Base-by-base conservation (phyloP, 1,140 invertebrate species). In the Dufourea novaeangliae region DNA sequence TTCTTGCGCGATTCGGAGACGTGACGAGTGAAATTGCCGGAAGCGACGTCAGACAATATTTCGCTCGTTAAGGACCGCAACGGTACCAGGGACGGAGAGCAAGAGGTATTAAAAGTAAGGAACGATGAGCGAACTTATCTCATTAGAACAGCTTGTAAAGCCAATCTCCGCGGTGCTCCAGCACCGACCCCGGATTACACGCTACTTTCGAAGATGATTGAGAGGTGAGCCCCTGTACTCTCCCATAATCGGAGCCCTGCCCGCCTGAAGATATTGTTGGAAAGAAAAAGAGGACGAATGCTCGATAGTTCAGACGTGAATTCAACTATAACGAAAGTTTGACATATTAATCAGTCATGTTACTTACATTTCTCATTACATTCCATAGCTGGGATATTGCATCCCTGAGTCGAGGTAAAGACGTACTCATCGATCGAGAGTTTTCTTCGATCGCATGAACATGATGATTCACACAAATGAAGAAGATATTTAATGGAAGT, bases 61-160 rank as follows among this genome's bases (percentile, higher is more conserved):
- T 88, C 80, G 80, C 80, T 84, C 86, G 80, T 84, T 86, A 84
- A 82, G 77, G 64, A 34, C 62, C 67, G 56, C 64, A 56, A 50
- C 70, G 63, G 54, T 50, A 61, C 44, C 63, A 50, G 59, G 72
- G n/a, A n/a, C n/a, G 77, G 68, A 75, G 70, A 70, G 74, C 72
- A 81, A 69, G 81, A 83, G 84, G 88, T 87, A 88, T 88, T 88
- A 88, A 88, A 88, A 88, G 87, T 87, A 80, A 86, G 81, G 79
- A 78, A 88, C 78, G 73, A 82, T 84, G 85, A 81, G 79, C 80
- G 80, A 88, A 88, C 82, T 88, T 88, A 88, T 88, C 87, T 88
- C 88, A 87, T 88, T 88, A 88, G 86, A 88, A 87, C 82, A 79
- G 84, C 85, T 83, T 87, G 80, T 86, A 88, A 75, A 85, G 83